Base-by-base conservation (phyloP, 2,888 invertebrate genomes). In the Aspidiotus rigidus region DNA sequence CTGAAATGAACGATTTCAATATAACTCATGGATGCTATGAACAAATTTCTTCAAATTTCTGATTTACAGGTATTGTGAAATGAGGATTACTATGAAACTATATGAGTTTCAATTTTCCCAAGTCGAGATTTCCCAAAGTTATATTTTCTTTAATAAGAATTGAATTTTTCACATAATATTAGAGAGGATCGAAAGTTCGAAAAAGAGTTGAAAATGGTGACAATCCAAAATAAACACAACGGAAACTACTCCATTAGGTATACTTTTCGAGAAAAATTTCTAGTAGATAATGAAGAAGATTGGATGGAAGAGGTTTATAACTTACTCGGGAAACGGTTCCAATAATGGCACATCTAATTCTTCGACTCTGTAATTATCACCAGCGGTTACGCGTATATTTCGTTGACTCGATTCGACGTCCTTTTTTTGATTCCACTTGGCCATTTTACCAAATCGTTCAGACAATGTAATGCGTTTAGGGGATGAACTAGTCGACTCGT, bases 391-490 rank as follows among this genome's bases (percentile, higher is more conserved):
- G 72, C 90, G 86, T 70, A 92, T 90, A 73, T 90, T 91, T 70
- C 88, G 83, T 76, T 90, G 90, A 76, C 90, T 89, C 78, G 90
- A 90, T 77, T 91, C 86, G 64, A 90, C 88, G n/a, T 87, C 84
- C 11, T 92, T 82, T 78, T 91, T 91, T 5, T 89, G 87, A 72
- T 89, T 89, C 90, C 91, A 91, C 76, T 92, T 92, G 28, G 92
- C 92, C 86, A 93, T 90, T 81, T 92, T 92, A 72, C 92, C 92
- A 79, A 93, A 93, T 28, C 83, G 83, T 79, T 93, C 92, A 0
- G 91, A 92, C 13, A 93, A 80, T 0, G 91, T 91, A 76, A 93
- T 79, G 71, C 85, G 83, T 64, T 79, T 80, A n/a, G 73, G 73
- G 42, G 73, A 72, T 39, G 73, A 72, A 66, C 71, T 71, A 39